Evolutionary conservation across 1,140 invertebrate genomes (phyloP), one percentile per base, ranked within the genome.

Genomic region (Phocides pigmalion): DNA sequence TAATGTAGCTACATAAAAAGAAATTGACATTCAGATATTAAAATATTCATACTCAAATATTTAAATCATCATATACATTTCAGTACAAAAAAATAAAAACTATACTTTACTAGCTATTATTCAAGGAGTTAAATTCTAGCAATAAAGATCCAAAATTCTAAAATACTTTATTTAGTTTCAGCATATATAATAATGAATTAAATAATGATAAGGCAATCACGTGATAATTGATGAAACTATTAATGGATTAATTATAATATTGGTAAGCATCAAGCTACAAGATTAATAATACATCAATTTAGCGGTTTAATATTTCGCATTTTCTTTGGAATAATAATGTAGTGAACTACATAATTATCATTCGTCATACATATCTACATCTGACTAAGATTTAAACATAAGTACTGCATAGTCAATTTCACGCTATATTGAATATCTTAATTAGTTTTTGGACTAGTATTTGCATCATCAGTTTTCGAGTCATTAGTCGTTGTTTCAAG

Each of bases 121-220:
- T 28, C 25, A 28, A 28, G 9, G 25, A 8, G 9, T 8, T 32
- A 50, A 20, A 22, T 12, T 28, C 22, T 15, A 12, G 14, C 15
- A 58, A 58, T 58, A 58, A 58, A 58, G 41, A 25, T 46, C n/a
- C 9, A 28, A 44, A 58, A 25, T 44, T 58, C 84, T 87, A 86
- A 90, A 90, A 89, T 89, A 89, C 70, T 90, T 90, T 88, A 87
- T 90, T 90, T 70, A 78, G 64, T 80, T 86, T 82, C 77, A 84
- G 85, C 87, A 77, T 82, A 79, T 83, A 28, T 76, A 76, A 76
- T 76, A 76, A 82, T 84, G 79, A 84, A 71, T 83, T 84, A 89
- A 88, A 89, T 82, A 82, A 87, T 82, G 82, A 84, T 76, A 91
- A 91, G 89, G 87, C 89, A 89, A 79, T 91, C 81, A 86, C 79